Evolutionary conservation across 2,797 vertebrate genomes (phyloP).

Genomic region (Rhinoraja longicauda): DNA sequence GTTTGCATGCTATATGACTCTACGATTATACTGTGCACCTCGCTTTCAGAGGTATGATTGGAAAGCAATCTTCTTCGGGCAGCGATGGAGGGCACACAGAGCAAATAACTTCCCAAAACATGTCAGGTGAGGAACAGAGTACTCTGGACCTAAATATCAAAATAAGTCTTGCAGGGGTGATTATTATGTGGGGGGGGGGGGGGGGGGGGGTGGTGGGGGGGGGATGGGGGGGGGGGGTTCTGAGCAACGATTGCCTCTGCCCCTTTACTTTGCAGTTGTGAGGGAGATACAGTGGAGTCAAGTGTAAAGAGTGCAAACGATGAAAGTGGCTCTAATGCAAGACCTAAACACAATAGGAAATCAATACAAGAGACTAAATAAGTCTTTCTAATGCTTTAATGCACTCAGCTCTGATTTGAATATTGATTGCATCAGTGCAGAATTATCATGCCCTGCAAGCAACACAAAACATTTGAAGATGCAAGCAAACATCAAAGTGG

Average conservation of each 20-base stretch:
- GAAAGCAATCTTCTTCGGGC: neutral
- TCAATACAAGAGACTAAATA: slow-evolving; percentile 26
- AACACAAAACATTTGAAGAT: slow-evolving; percentile 23
- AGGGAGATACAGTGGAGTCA: slow-evolving; percentile 5
- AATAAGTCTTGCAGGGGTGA: no score
- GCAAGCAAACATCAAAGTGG: slow-evolving; percentile 15
- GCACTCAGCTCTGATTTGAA: slow-evolving; percentile 28
- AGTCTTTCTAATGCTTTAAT: slow-evolving; percentile 32
- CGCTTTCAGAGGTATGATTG: neutral
- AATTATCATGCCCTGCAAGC: neutral
- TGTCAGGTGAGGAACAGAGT: neutral
- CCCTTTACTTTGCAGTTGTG: neutral
- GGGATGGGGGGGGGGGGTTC: neutral
- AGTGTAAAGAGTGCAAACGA: neutral
- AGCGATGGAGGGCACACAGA: neutral
- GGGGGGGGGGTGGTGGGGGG: no score
- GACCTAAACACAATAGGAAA: neutral
- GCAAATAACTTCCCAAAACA: neutral
- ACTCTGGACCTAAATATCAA: neutral
- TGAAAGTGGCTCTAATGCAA: slow-evolving; percentile 14
- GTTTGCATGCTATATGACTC: no score
- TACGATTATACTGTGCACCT: neutral
- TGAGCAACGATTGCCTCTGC: neutral
- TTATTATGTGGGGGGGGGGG: neutral
- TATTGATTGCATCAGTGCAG: slow-evolving; percentile 29